Evolutionary conservation across 2,797 vertebrate genomes (phyloP).

Genomic region (Denticeps clupeoides): DNA sequence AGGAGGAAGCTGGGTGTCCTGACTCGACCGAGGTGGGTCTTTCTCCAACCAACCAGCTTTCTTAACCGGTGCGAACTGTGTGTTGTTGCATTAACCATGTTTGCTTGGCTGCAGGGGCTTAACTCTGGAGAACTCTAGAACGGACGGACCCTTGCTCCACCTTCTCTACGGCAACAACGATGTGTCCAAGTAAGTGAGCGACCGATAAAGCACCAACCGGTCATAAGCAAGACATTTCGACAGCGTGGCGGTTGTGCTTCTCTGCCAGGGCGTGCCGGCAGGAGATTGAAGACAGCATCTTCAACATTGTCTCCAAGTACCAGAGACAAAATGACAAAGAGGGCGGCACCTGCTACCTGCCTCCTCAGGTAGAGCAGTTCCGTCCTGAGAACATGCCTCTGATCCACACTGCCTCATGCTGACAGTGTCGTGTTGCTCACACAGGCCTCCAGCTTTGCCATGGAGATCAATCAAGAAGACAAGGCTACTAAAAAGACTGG

Average conservation of each 20-base stretch:
- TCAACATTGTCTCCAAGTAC: slow-evolving; percentile 70
- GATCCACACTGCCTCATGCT: too few relatives aligned
- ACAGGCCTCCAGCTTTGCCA: slow-evolving; percentile 77
- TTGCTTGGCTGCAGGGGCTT: slow-evolving; percentile 60
- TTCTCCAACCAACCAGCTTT: too few relatives aligned
- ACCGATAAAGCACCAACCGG: background rate
- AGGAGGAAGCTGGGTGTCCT: slow-evolving; percentile 77
- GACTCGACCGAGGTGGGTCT: slow-evolving; percentile 74
- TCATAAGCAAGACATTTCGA: background rate
- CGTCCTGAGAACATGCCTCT: too few relatives aligned
- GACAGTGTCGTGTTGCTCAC: too few relatives aligned
- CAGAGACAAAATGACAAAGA: slow-evolving; percentile 60
- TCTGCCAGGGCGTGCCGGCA: slow-evolving; percentile 75
- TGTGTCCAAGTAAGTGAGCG: slow-evolving; percentile 80
- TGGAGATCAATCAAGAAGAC: slow-evolving; percentile 69
- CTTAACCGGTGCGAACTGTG: too few relatives aligned
- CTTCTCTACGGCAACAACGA: slow-evolving; percentile 87
- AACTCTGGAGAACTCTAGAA: slow-evolving; percentile 64
- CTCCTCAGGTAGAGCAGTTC: slow-evolving; percentile 97
- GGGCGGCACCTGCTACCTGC: slow-evolving; percentile 55
- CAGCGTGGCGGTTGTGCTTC: background rate
- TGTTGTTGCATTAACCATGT: background rate
- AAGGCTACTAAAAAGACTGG: slow-evolving; percentile 57
- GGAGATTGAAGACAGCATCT: slow-evolving; percentile 90
- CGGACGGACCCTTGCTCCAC: slow-evolving; percentile 83